Percentiles rank a stretch among this genome's conserved stretches.
Evolutionary conservation across 2,888 invertebrate species (phyloP).

Genomic region (Acleris emargana): DNA sequence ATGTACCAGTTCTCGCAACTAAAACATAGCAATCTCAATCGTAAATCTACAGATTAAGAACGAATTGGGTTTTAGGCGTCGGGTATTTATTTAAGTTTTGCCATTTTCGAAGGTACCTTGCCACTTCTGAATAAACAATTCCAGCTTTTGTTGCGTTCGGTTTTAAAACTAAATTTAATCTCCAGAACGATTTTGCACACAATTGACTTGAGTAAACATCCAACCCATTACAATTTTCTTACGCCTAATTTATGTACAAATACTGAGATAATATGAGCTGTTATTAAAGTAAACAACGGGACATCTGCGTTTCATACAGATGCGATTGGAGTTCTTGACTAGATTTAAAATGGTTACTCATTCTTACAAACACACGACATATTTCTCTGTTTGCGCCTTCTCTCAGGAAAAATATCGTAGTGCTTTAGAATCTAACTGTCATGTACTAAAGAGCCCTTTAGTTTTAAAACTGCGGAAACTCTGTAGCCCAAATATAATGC

Average conservation of each 20-base stretch:
- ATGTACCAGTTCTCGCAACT: conserved; percentile 32
- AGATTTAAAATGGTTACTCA: conserved; percentile 34
- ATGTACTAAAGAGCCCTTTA: conserved; percentile 52
- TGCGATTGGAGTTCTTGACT: conserved; percentile 8
- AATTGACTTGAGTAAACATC: conserved; percentile 65
- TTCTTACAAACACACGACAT: conserved; percentile 38
- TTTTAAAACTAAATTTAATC: conserved; percentile 56
- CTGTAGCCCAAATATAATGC: neutral
- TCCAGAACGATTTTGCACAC: conserved; percentile 62
- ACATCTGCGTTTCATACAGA: conserved; percentile 28
- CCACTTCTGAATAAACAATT: conserved; percentile 68
- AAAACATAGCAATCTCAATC: conserved; percentile 45
- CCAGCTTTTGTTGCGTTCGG: conserved; percentile 51
- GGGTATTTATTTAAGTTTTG: conserved; percentile 47
- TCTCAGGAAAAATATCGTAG: conserved; percentile 45
- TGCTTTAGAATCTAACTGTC: conserved; percentile 56
- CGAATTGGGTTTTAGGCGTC: conserved; percentile 31
- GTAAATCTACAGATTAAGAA: conserved; percentile 41
- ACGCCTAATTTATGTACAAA: conserved; percentile 46
- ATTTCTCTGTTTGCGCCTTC: conserved; percentile 44
- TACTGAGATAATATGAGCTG: conserved; percentile 38
- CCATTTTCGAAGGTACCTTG: conserved; percentile 69
- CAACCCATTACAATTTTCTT: conserved; percentile 60
- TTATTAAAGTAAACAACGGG: conserved; percentile 21
- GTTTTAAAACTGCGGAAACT: conserved; percentile 18